These are phyloP conservation scores for Rallus crepitans DNA, from an alignment of 2,797 vertebrate genomes.

Conservation along the genomic window DNA sequence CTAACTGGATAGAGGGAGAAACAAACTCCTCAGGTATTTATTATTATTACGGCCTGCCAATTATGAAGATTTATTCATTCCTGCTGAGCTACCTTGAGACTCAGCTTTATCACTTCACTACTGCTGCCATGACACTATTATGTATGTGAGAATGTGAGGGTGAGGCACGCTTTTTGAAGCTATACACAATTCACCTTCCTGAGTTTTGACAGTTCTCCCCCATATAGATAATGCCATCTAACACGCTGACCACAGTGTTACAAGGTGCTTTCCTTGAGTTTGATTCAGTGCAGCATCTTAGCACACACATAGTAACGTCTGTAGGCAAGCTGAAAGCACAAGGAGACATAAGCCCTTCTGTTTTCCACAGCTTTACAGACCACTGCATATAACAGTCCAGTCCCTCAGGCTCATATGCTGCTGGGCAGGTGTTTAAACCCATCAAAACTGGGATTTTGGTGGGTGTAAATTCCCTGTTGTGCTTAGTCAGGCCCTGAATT, in stretches of 20 bases:
- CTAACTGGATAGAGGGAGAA: conserved; percentile 50
- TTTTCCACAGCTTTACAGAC: not conserved
- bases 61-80: conserved; percentile 57
- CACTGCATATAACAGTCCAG: not conserved
- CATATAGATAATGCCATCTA: not conserved
- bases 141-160: not conserved
- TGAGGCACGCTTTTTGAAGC: conserved; percentile 3
- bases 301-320: not conserved
- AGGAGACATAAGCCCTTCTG: not conserved
- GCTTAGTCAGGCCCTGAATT: not conserved
- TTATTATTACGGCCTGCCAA: conserved; percentile 49
- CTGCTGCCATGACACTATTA: not conserved
- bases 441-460: not conserved
- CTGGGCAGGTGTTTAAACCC: not conserved
- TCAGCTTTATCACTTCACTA: conserved; percentile 39
- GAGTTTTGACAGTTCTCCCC: conserved; percentile 8
- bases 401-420: not conserved
- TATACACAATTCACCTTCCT: not conserved
- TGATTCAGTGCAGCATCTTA: not conserved
- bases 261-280: conserved; percentile 5
- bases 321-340: not conserved
- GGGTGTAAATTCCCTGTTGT: not conserved
- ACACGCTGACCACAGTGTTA: not conserved
- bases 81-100: conserved; percentile 6
- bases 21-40: conserved; percentile 59